Base-by-base conservation (phyloP, 2,888 invertebrate genomes). In the Drosophila mulleri region DNA sequence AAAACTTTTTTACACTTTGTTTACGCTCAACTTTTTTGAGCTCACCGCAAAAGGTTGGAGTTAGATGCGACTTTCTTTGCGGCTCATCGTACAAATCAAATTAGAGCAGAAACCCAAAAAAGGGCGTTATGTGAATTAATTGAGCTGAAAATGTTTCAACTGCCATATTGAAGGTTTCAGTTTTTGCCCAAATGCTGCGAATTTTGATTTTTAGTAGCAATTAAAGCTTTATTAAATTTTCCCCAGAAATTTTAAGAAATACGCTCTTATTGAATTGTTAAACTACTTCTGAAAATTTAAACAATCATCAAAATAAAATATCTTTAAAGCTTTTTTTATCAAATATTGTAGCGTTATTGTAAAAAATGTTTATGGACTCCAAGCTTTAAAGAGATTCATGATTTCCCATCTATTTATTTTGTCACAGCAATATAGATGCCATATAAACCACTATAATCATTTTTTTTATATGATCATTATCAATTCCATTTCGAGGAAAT, bases 1-100 rank as follows among this genome's bases (percentile, higher is more conserved):
- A 42, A 75, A 80, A 57, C 32, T 57, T 54, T 71, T 78, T 54
- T n/a, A n/a, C 23, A 58, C 59, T 63, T 68, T 73, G 52, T 65
- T 78, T 78, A 64, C 67, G 42, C 60, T 37, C 37, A 75, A 77
- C 75, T 79, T 77, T 64, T 58, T 11, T 7, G 18, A 42, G 37
- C 44, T 44, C 7, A n/a, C 39, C 60, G 37, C 64, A 72, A 63
- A 54, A 37, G 62, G 48, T 11, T 20, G 18, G 23, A 29, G 45
- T 20, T n/a, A 35, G 29, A 29, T 29, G 8, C 29, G 16, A 41
- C 39, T 67, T 26, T 59, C 41, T 44, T 42, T 56, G 50, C 50
- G 41, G 54, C 47, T 41, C 26, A 37, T 23, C 26, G 45, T 48
- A 41, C 35, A 64, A 76, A 76, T 75, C 58, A 58, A 76, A 78